A percentile compares a stretch with the other conserved stretches of the same genome.
Conservation (phyloP, 2,888 invertebrate genomes). For the Dusona sp. region DNA sequence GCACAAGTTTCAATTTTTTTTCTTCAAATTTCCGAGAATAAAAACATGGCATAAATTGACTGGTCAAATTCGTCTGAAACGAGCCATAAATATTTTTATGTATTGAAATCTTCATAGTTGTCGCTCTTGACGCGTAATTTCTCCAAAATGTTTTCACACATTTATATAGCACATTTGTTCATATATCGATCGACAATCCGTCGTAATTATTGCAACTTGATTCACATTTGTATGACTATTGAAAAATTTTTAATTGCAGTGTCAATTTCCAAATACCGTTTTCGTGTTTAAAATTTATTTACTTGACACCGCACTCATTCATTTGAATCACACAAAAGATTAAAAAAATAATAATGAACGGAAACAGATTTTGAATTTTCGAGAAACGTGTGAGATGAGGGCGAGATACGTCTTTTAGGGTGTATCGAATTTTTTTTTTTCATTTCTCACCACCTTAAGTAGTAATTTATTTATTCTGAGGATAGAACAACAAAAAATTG, state of each 20-base stretch:
- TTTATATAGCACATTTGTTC: neutral
- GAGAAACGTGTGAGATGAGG: neutral
- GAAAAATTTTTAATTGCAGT: no score
- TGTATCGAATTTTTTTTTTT: no score
- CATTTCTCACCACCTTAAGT: no score
- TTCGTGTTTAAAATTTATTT: no score
- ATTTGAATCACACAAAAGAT: no score
- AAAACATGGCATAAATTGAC: neutral
- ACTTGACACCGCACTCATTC: no score
- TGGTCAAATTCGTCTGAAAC: neutral
- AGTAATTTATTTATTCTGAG: neutral
- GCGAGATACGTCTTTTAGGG: neutral
- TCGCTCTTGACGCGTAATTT: neutral
- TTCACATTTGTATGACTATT: no score
- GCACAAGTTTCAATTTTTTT: neutral
- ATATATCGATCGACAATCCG: neutral
- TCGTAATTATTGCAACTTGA: neutral
- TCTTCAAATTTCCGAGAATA: neutral
- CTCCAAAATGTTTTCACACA: neutral
- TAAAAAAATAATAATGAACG: no score
- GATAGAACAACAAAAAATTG: constrained; percentile 1
- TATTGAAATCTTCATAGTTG: neutral
- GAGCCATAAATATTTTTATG: neutral
- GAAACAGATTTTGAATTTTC: no score
- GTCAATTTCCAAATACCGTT: no score